Base-by-base conservation (phyloP, 2,113 vertebrate genomes). In the Ondatra zibethicus region DNA sequence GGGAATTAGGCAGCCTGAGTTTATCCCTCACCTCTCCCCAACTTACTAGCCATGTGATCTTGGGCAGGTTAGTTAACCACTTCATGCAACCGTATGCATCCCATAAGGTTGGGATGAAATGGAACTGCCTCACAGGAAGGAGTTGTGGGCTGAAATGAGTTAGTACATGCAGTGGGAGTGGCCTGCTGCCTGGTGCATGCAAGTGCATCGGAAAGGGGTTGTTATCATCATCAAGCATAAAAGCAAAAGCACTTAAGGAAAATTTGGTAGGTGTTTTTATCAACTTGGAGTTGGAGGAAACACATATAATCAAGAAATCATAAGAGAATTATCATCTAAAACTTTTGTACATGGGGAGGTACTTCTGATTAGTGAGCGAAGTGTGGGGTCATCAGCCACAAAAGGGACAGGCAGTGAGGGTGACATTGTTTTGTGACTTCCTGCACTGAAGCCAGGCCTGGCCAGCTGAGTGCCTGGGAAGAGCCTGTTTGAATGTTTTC, bases 271-370 rank as follows among this genome's bases (percentile, higher is more conserved):
- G 66, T 73, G 61, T 72, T 70, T 92, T 91, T 92, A 21, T 94
- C 3, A 68, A n/a, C 58, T 77, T 77, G 16, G n/a, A 52, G 47
- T 14, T 70, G 6, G 65, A 76, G 27, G 72, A 75, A 72, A 70
- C 3, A n/a, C 42, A 73, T 76, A 78, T 33, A 82, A 55, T 76
- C 36, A 39, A 66, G 33, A 91, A 61, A 42, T 47, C 81, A 65
- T 87, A 61, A 94, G 65, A 92, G 65, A 52, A 81, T 63, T 45
- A 33, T 58, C 84, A 86, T 72, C 93, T 85, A 65, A 85, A 96
- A 45, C 52, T 33, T 90, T 23, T 58, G 23, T 36, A 23, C 14
- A 0, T 50, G 80, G 33, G 63, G 77, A 76, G 81, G 78, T 19
- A 68, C 81, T 63, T 95, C n/a, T 73, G 73, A 50, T 3, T 25